Evolutionary conservation across 2,113 vertebrate genomes (phyloP).

Genomic region (Sphyrna mokarran): DNA sequence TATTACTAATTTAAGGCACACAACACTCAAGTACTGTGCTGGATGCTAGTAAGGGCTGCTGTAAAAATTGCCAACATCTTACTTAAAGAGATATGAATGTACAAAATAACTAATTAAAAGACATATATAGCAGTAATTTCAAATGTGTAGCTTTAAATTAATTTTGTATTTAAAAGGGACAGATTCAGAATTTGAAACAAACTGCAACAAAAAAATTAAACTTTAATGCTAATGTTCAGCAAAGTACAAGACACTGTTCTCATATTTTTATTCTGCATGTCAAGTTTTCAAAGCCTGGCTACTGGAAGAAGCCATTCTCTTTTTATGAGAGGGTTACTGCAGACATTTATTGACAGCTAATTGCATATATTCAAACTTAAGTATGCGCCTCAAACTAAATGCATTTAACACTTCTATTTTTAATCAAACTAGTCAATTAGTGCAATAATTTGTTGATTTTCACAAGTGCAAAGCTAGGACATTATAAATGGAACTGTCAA

Average conservation of each 20-base stretch:
- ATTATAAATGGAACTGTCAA: background rate
- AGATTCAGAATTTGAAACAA: background rate
- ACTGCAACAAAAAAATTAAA: background rate
- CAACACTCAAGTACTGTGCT: background rate
- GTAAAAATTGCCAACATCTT: background rate
- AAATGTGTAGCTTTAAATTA: background rate
- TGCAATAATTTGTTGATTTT: background rate
- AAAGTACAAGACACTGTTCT: background rate
- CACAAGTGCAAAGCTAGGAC: background rate
- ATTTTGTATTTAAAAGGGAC: background rate
- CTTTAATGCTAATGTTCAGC: slow-evolving; percentile 12
- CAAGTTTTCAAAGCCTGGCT: background rate
- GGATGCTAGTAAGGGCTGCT: background rate
- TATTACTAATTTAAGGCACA: background rate
- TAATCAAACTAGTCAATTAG: background rate
- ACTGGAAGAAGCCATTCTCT: background rate
- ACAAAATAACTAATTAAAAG: background rate
- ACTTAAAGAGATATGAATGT: background rate
- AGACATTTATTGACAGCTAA: background rate
- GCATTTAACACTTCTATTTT: background rate
- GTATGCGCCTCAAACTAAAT: background rate
- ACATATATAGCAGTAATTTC: background rate
- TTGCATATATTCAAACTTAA: background rate
- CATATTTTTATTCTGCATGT: background rate
- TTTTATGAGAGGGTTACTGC: background rate